A percentile compares a stretch with the other conserved stretches of the same genome.
Conservation (phyloP, 2,797 vertebrate species). For the Thalassophryne amazonica region DNA sequence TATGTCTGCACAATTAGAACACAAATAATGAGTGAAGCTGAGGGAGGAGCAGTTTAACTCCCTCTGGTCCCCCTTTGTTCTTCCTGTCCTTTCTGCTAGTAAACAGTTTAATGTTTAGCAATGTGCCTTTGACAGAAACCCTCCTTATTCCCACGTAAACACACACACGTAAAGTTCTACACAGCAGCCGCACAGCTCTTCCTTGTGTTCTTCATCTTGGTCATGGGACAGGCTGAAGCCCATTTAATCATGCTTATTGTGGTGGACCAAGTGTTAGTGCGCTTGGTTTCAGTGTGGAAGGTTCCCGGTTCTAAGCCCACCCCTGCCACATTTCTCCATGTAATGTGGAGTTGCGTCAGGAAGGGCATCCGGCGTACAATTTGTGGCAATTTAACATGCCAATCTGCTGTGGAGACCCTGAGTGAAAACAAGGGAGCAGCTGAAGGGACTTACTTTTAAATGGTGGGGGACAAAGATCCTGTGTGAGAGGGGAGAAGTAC, state of each 20-base stretch:
- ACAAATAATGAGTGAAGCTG: constrained; percentile 5
- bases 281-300: too few relatives aligned
- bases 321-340: too few relatives aligned
- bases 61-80: neutral
- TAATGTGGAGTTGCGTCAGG: too few relatives aligned
- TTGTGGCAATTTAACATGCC: too few relatives aligned
- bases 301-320: too few relatives aligned
- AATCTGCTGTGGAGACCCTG: too few relatives aligned
- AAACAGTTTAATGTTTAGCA: constrained; percentile 31
- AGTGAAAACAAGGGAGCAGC: too few relatives aligned
- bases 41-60: neutral
- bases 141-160: neutral
- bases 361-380: too few relatives aligned
- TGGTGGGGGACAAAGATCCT: neutral
- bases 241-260: too few relatives aligned
- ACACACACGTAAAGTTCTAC: neutral
- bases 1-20: constrained; percentile 23
- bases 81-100: neutral
- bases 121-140: too few relatives aligned
- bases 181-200: constrained; percentile 23
- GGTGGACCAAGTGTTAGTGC: too few relatives aligned
- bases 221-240: constrained; percentile 17
- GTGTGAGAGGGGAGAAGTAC: constrained; percentile 8
- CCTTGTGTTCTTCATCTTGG: constrained; percentile 23
- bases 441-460: constrained; percentile 7